Evolutionary conservation across 2,888 invertebrate genomes (phyloP), one percentile per base, ranked within the genome.

Genomic region (Anodontia alba): DNA sequence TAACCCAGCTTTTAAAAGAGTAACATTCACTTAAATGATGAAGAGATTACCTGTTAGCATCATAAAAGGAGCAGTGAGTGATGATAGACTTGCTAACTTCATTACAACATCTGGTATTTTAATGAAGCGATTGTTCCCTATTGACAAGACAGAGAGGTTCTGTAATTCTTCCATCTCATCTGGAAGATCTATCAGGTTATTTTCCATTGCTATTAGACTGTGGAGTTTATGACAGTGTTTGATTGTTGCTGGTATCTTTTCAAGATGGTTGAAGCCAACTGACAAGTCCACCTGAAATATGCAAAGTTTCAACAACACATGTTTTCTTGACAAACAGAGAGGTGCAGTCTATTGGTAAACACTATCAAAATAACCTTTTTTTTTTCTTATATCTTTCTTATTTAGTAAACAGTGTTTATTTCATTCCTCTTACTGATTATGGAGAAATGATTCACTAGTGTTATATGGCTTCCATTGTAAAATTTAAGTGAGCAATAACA

Each of bases 161-260:
- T 76, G 62, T 54, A 90, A 88, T 43, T 84, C 70, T 12, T 81
- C 77, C 10, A 92, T 77, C 0, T 81, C 78, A 23, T 86, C 83
- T 1, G 92, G 92, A 15, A 92, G 78, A 5, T 84, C 82, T 0
- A 72, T 69, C 54, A 92, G 46, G 31, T 87, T 80, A 81, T 92
- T 92, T 46, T 89, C 83, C 3, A 78, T 43, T 8, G 90, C 31
- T 12, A 70, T 26, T 26, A 92, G 67, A 17, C 82, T 83, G n/a
- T 73, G 38, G 33, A 92, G 80, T 26, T 86, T 76, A 33, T 38
- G 78, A 73, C 92, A 91, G 33, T 66, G 57, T 0, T 84, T 84
- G 3, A 92, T 87, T n/a, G 84, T 83, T 5, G 81, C 79, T 72
- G 92, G 92, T 54, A 92, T 33, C 23, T 78, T 71, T 31, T 77